A percentile compares a stretch with the other conserved stretches of the same genome.
Conservation (phyloP, 2,113 vertebrate genomes). For the Vimba vimba region DNA sequence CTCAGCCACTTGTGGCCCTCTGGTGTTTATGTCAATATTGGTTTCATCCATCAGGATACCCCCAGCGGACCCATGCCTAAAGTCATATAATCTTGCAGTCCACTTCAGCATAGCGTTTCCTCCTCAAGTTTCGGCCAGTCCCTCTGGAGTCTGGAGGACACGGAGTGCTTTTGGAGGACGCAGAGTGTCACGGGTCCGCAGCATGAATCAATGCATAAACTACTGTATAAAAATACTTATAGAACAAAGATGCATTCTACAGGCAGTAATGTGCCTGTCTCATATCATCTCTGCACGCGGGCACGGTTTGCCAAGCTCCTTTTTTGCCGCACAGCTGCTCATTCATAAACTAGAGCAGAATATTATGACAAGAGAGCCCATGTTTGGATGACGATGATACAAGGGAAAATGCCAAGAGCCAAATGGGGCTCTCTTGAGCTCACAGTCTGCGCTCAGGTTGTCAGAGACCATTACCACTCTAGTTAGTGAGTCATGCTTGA, state of each 20-base stretch:
- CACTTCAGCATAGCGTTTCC: conserved; percentile 20
- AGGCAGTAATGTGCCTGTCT: not conserved
- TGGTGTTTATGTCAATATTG: conserved; percentile 25
- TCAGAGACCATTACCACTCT: not conserved
- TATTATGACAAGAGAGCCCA: conserved; percentile 26
- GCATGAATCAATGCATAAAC: not conserved
- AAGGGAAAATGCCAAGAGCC: conserved; percentile 19
- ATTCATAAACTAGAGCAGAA: conserved; percentile 29
- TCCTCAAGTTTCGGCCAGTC: conserved; percentile 39
- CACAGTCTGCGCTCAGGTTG: conserved; percentile 1
- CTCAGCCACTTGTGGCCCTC: conserved; percentile 17
- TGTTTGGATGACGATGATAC: conserved; percentile 33
- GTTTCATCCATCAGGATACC: conserved; percentile 42
- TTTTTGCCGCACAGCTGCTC: not conserved
- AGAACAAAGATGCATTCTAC: not conserved
- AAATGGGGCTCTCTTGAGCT: conserved; percentile 28
- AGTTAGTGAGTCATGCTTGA: conserved; percentile 24
- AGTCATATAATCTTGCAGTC: conserved; percentile 10
- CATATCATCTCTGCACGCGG: not conserved
- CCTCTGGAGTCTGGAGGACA: conserved; percentile 30
- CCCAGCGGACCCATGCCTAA: not conserved
- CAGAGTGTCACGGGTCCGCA: not conserved
- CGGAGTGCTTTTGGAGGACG: not conserved
- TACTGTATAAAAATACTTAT: conserved; percentile 2
- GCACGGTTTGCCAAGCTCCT: not conserved